These are phyloP conservation scores for Tiliacea citrago DNA, from an alignment of 2,888 invertebrate species.

Conservation along the genomic window DNA sequence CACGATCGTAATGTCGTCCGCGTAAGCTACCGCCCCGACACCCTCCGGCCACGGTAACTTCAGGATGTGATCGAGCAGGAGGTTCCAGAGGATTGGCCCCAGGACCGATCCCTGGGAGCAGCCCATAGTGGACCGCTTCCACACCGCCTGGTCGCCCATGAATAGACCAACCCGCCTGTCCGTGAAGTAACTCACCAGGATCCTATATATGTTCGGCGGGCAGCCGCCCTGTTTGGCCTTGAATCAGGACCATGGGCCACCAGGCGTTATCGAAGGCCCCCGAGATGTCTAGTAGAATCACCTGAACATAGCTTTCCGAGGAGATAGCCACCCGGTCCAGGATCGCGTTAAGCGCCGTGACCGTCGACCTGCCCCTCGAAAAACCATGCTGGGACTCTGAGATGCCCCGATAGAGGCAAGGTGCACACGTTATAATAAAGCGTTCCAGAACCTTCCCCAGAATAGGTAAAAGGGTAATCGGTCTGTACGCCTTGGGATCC, in stretches of 20 bases:
- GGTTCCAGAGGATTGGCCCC: constrained; percentile 56
- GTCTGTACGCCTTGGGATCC: constrained; percentile 66
- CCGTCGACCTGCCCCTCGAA: constrained; percentile 56
- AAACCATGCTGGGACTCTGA: constrained; percentile 64
- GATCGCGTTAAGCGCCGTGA: constrained; percentile 52
- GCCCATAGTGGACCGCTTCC: constrained; percentile 58
- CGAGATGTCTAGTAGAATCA: constrained; percentile 64
- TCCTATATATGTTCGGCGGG: constrained; percentile 58
- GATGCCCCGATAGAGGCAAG: constrained; percentile 27
- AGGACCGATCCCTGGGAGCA: constrained; percentile 17
- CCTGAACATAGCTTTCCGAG: constrained; percentile 54
- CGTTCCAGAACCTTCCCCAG: constrained; percentile 69
- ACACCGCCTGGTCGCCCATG: constrained; percentile 36
- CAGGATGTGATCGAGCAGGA: constrained; percentile 57
- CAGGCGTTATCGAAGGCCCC: constrained; percentile 71
- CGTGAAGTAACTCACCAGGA: constrained; percentile 62
- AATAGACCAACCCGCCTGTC: constrained; percentile 42
- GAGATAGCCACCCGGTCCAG: background rate
- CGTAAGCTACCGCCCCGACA: no score
- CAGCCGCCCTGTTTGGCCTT: constrained; percentile 47
- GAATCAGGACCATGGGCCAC: constrained; percentile 71
- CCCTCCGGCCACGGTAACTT: no score
- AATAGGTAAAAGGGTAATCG: constrained; percentile 65
- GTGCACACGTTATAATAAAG: constrained; percentile 53
- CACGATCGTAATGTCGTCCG: no score